Evolutionary conservation across 2,113 vertebrate species (phyloP), one percentile per base, ranked within the genome.

Genomic region (Girardinichthys multiradiatus): DNA sequence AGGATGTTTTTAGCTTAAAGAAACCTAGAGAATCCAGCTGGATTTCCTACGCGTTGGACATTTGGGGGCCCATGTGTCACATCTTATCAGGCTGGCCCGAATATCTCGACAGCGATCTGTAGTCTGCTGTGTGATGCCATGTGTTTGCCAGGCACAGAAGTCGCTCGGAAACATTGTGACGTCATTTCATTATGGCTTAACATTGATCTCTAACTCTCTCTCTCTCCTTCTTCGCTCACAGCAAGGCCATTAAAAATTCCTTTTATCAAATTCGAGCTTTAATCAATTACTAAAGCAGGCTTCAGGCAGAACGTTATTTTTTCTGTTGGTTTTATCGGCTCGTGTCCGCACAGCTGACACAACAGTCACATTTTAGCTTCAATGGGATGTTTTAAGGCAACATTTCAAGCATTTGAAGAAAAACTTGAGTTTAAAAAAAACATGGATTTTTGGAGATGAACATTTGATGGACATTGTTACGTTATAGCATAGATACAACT

Each of bases 61-160:
- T 68, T 67, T 76, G 77, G 72, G 51, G 64, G 73, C 63, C 73
- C 71, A 28, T 45, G 76, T 84, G 87, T 81, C 86, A 71, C 75
- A 26, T 84, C 79, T 77, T 86, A 88, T 90, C 86, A 70, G 68
- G 76, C 58, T 21, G 68, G 62, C 82, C 62, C 45, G 64, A 73
- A 72, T 68, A 19, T 51, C 80, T 72, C 19, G 67, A 72, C 67
- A 63, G 80, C 74, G 9, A 70, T 58, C 78, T 60, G 0, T 15
- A 60, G 79, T 57, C 48, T 68, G 62, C 63, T 17, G 63, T 7
- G 19, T 63, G 68, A 82, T 60, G 45, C 61, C 62, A 29, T 57
- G 69, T 65, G 70, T 65, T 84, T 75, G 87, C 76, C 84, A 80
- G 76, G 66, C 29, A 28, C 69, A 51, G 74, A 33, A 63, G 70